Evolutionary conservation across 2,888 invertebrate species (phyloP).

Genomic region (Macrosoma leucophasiata): DNA sequence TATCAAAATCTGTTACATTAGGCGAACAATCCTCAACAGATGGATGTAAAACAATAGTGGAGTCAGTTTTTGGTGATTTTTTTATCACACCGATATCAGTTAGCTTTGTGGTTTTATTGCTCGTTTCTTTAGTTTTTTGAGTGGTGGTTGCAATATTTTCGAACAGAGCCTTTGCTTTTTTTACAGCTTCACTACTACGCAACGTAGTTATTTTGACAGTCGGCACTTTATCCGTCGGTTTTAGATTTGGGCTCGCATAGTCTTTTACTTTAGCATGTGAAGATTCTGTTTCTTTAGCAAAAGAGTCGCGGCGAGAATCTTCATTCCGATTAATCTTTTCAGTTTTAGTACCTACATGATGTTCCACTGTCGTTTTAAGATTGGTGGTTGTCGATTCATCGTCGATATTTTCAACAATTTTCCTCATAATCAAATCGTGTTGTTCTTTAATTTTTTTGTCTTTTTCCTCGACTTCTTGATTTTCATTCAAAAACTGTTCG

Average conservation of each 20-base stretch:
- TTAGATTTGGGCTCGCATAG: slow-evolving; percentile 33
- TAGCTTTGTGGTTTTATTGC: slow-evolving; percentile 51
- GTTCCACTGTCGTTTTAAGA: too few species aligned
- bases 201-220: slow-evolving; percentile 57
- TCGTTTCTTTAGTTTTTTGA: slow-evolving; percentile 41
- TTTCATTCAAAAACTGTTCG: slow-evolving; percentile 66
- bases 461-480: slow-evolving; percentile 48
- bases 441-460: slow-evolving; percentile 58
- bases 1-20: slow-evolving; percentile 35
- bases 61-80: slow-evolving; percentile 45
- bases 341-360: slow-evolving; percentile 22
- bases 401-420: slow-evolving; percentile 44
- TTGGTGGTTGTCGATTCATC: slow-evolving; percentile 33
- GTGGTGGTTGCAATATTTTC: slow-evolving; percentile 77
- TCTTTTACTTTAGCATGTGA: slow-evolving; percentile 43
- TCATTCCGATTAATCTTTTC: slow-evolving; percentile 28
- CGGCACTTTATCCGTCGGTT: slow-evolving; percentile 39
- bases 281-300: slow-evolving; percentile 40
- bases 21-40: slow-evolving; percentile 38
- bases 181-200: slow-evolving; percentile 79
- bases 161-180: slow-evolving; percentile 82
- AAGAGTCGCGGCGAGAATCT: slow-evolving; percentile 27
- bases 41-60: slow-evolving; percentile 37
- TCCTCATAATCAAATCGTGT: slow-evolving; percentile 61
- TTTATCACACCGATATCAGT: slow-evolving; percentile 68